phyloP scores from a whole-genome alignment of 2,797 vertebrate species.

The Esox lucius region DNA sequence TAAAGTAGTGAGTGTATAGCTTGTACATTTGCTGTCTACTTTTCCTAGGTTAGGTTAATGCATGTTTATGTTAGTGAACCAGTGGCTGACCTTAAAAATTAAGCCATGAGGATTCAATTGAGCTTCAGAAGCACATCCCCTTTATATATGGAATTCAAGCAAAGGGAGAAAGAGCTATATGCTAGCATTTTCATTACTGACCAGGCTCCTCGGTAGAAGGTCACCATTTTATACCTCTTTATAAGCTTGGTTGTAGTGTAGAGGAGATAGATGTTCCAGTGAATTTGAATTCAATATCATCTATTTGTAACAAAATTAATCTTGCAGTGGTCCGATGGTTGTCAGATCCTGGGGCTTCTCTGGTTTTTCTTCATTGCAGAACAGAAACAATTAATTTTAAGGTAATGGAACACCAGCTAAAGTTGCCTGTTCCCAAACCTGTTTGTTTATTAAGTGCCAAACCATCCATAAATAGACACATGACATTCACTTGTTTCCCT shows the following conservation, averaged over 20 bases:
- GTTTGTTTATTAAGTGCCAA: not conserved
- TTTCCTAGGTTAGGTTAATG: too few species aligned
- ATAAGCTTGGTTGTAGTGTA: not conserved
- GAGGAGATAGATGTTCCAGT: not conserved
- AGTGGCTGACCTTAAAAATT: not conserved
- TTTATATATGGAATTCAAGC: not conserved
- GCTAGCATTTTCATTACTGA: not conserved
- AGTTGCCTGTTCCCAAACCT: not conserved
- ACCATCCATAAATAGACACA: not conserved
- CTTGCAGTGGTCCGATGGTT: not conserved
- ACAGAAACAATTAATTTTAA: not conserved
- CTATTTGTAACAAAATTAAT: not conserved
- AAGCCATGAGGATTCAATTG: conserved; percentile 1
- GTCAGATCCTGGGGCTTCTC: not conserved
- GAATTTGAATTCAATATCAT: conserved; percentile 7
- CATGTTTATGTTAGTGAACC: not conserved
- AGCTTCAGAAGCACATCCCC: not conserved
- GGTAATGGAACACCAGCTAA: not conserved
- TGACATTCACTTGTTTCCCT: too few species aligned
- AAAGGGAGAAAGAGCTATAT: not conserved
- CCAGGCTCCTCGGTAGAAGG: not conserved
- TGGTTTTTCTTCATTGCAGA: not conserved
- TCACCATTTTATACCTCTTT: not conserved
- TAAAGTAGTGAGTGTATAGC: too few species aligned
- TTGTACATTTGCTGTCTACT: too few species aligned